Evolutionary conservation across 2,113 vertebrate genomes (phyloP), one percentile per base, ranked within the genome.

Genomic region (Epinephelus moara): DNA sequence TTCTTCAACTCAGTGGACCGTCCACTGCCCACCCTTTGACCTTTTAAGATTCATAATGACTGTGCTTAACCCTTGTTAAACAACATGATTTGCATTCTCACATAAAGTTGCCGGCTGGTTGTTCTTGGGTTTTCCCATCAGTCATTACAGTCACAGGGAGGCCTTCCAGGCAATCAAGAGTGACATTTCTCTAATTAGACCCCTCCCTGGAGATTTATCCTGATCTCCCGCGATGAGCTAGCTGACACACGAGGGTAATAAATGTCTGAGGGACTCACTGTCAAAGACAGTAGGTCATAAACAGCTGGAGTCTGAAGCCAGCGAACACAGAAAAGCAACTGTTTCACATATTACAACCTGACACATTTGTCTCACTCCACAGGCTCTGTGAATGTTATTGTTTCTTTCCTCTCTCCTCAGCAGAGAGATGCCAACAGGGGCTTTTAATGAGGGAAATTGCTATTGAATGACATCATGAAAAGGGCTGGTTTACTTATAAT

Each of bases 131-230:
- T 84, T 78, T 63, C 52, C 67, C 69, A 85, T 77, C 70, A 67
- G 60, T 62, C 70, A 63, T 79, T 64, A 56, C n/a, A 27, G 50
- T 78, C 67, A 23, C 37, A 64, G n/a, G 18, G 52, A 84, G 74
- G 53, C 68, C 75, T 74, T 80, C 56, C 33, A 84, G 75, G 57
- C 83, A 82, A 81, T 87, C 53, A 30, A 30, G 68, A 42, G 49
- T 83, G 87, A 84, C 78, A 67, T 90, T 89, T 84, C 74, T 78
- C 71, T 88, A 86, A 91, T 88, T 85, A 86, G 78, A 81, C 72
- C 40, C 50, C 50, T 79, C 75, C 82, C 70, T 0, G 0, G 66
- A 81, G 89, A 72, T 74, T 75, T 64, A 76, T 59, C 23, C 66
- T 7, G 66, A 68, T 82, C 70, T 76, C 84, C 82, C 47, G 50